Evolutionary conservation across 2,797 vertebrate species (phyloP).

Genomic region (Gobionotothen gibberifrons): DNA sequence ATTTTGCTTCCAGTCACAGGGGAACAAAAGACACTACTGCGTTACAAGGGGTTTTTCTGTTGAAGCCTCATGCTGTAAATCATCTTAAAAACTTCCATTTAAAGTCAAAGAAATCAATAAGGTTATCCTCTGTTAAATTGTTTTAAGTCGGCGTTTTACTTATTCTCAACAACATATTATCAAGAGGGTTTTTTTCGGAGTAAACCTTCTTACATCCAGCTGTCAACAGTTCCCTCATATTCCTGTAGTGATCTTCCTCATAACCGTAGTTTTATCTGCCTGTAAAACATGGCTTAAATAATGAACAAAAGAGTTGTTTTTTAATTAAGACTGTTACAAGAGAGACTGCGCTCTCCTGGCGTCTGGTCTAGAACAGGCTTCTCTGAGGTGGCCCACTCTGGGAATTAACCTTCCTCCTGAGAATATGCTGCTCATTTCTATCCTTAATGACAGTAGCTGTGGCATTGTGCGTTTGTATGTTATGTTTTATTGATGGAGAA

Average conservation of each 20-base stretch:
- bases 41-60: background rate
- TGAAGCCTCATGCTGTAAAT: background rate
- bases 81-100: background rate
- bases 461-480: constrained; percentile 3
- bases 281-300: constrained; percentile 39
- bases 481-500: background rate
- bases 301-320: constrained; percentile 43
- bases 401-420: constrained; percentile 47
- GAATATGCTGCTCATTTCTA: constrained; percentile 25
- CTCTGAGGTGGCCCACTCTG: constrained; percentile 37
- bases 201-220: constrained; percentile 1
- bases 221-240: background rate
- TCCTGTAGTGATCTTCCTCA: background rate
- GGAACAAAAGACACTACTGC: background rate
- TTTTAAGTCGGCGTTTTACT: too few species aligned
- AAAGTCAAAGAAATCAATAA: background rate
- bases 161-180: too few species aligned
- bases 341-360: constrained; percentile 32
- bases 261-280: constrained; percentile 14
- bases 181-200: too few species aligned
- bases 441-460: constrained; percentile 22
- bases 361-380: constrained; percentile 41
- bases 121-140: background rate
- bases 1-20: background rate
- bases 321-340: constrained; percentile 57